Evolutionary conservation across 2,797 vertebrate genomes (phyloP).

Genomic region (Fundulus diaphanus): DNA sequence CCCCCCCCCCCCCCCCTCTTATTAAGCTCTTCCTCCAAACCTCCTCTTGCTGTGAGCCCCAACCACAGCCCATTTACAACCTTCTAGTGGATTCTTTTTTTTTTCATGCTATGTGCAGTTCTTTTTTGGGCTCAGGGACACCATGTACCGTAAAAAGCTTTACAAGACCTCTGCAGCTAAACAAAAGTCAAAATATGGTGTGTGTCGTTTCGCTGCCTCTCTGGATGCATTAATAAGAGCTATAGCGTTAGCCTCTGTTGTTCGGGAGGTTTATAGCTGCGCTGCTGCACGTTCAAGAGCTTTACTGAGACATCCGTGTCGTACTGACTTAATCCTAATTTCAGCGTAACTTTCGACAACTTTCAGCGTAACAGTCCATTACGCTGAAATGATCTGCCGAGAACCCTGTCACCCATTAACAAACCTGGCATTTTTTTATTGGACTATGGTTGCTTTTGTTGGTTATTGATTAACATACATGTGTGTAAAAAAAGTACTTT

Average conservation of each 20-base stretch:
- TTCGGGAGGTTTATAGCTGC: too few species aligned
- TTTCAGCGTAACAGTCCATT: too few species aligned
- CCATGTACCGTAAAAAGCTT: not conserved
- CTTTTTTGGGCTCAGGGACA: not conserved
- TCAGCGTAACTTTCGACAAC: too few species aligned
- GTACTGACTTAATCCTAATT: too few species aligned
- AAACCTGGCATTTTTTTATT: not conserved
- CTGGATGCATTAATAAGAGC: too few species aligned
- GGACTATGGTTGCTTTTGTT: not conserved
- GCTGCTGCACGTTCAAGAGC: too few species aligned
- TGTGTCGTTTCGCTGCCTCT: too few species aligned
- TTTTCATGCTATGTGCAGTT: not conserved
- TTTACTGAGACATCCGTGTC: too few species aligned
- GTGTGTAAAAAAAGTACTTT: not conserved
- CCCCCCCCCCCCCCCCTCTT: too few species aligned
- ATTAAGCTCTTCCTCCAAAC: not conserved
- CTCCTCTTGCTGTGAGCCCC: not conserved
- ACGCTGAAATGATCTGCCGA: too few species aligned
- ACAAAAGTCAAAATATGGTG: not conserved
- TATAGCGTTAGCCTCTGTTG: too few species aligned
- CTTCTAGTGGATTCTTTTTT: not conserved
- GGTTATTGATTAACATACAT: not conserved
- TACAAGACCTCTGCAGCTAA: not conserved
- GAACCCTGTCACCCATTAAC: too few species aligned
- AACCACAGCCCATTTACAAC: constrained; percentile 1